Evolutionary conservation across 2,113 vertebrate species (phyloP), one percentile per base, ranked within the genome.

Genomic region (Vanacampus margaritifer): DNA sequence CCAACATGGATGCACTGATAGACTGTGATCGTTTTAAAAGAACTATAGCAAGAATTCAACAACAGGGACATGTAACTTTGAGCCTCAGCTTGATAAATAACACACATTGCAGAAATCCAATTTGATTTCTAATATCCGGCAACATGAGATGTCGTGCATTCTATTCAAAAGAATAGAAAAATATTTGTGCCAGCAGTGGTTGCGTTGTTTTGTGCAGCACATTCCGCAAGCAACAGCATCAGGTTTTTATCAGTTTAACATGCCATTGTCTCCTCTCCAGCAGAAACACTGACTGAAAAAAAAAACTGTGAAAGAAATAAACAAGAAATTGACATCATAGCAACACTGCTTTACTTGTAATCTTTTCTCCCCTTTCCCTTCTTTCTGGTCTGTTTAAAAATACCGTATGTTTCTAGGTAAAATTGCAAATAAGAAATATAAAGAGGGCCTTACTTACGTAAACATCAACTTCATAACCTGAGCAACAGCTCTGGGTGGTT

Each of bases 31-130:
- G 16, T 46, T 46, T 73, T 63, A 37, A 71, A 81, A 76, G 86
- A 88, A 91, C 89, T 90, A 92, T 87, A 75, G 85, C 76, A 81
- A 87, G 88, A 91, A 88, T 35, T 75, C 48, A 43, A 62, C 73
- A 74, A 82, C 3, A 59, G 75, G 77, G 82, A 74, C 78, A 46
- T 71, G 70, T 65, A 36, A 37, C 32, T 76, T 87, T 84, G 83
- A 87, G 79, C 74, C 67, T 63, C 60, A 9, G 48, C 68, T 69
- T 84, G 85, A 89, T 89, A 84, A 84, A 83, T 60, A 35, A 46
- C 45, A 70, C 60, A 50, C 51, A 48, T 26, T 58, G 58, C 51
- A 46, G 60, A 70, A 67, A 69, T 43, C 63, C 41, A 48, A 32
- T 66, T 19, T 23, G 6, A 60, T 26, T 11, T 21, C 50, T 53